Evolutionary conservation across 53 echinoderm and acorn worm species (phyloP).

Genomic region (Patiria pectinifera): DNA sequence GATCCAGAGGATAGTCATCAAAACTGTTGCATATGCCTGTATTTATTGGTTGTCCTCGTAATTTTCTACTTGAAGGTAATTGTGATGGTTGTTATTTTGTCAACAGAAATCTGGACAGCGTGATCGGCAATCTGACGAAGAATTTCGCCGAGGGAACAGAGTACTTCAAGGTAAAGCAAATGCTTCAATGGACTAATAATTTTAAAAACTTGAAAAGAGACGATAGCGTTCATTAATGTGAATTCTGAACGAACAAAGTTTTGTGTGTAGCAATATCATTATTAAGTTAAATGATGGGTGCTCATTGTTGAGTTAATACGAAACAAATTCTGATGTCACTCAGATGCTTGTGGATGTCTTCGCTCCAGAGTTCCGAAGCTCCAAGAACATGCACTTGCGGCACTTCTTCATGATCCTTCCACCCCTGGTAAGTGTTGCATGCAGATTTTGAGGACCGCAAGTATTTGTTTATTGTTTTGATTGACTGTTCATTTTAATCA

Average conservation of each 20-base stretch:
- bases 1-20: too few relatives aligned
- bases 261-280: too few relatives aligned
- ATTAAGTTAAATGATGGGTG: too few relatives aligned
- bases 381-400: constrained; percentile 97
- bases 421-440: constrained; percentile 82
- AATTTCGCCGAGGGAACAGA: constrained; percentile 99
- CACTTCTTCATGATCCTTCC: constrained; percentile 96
- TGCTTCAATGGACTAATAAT: not conserved
- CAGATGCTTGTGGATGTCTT: constrained; percentile 99
- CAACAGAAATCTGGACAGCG: constrained; percentile 90
- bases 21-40: too few relatives aligned
- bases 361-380: constrained; percentile 94
- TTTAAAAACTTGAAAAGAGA: not conserved
- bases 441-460: not conserved
- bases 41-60: too few relatives aligned
- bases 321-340: not conserved
- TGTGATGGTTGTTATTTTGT: not conserved
- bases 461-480: not conserved
- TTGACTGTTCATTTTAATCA: too few relatives aligned
- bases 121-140: constrained; percentile 93
- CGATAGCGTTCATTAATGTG: not conserved
- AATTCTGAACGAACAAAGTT: too few relatives aligned
- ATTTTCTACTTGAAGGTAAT: not conserved
- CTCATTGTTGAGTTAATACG: too few relatives aligned
- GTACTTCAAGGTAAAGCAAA: constrained; percentile 88